Evolutionary conservation across 2,888 invertebrate species (phyloP).

Genomic region (Archaeoteleia sp.): DNA sequence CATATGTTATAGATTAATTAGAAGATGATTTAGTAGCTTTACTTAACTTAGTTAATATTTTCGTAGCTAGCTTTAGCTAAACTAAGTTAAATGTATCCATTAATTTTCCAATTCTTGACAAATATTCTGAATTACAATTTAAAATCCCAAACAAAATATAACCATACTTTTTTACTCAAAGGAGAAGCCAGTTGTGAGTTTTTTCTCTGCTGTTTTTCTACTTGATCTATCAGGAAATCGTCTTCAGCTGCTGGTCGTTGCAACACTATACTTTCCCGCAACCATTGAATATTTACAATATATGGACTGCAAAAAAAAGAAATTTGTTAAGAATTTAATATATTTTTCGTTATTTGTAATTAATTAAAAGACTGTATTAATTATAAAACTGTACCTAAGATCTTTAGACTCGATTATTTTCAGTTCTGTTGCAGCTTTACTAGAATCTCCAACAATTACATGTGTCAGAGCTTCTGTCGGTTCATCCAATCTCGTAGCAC

Average conservation of each 20-base stretch:
- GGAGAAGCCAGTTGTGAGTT: conserved; percentile 78
- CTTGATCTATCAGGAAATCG: conserved; percentile 64
- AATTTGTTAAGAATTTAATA: background rate
- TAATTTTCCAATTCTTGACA: no score
- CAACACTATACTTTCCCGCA: conserved; percentile 83
- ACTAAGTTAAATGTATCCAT: no score
- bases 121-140: no score
- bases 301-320: conserved; percentile 75
- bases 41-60: no score
- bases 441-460: conserved; percentile 82
- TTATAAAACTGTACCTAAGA: conserved; percentile 59
- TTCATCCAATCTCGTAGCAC: conserved; percentile 88
- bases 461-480: conserved; percentile 88
- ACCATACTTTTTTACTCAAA: conserved; percentile 79
- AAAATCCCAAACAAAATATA: no score
- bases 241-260: conserved; percentile 79
- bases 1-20: no score
- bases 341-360: conserved; percentile 29
- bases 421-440: conserved; percentile 75
- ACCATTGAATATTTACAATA: conserved; percentile 84
- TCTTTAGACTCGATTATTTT: conserved; percentile 68
- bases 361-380: conserved; percentile 53
- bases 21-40: no score
- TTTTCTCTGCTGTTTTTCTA: conserved; percentile 54
- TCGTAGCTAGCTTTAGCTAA: no score